Evolutionary conservation across 1,140 invertebrate genomes (phyloP).

Genomic region (Aphis craccivora): DNA sequence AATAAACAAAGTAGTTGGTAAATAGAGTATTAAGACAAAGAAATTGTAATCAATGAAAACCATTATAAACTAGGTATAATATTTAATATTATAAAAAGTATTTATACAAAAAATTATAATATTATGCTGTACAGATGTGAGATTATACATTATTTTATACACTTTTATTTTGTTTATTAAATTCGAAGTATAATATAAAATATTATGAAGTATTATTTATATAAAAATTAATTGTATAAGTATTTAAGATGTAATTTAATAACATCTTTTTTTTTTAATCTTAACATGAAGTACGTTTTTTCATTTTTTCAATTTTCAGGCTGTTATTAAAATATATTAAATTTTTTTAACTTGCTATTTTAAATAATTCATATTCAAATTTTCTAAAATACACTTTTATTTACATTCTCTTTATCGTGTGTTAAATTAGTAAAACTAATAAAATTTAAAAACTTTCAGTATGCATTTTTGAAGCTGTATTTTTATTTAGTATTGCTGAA

Average conservation of each 20-base stretch:
- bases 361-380: not conserved
- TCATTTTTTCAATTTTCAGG: not conserved
- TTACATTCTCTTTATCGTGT: not conserved
- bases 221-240: not conserved
- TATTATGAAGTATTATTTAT: not conserved
- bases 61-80: not conserved
- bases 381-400: not conserved
- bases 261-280: not conserved
- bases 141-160: too few species aligned
- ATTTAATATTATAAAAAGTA: not conserved
- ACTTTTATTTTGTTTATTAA: not conserved
- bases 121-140: too few species aligned
- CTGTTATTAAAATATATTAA: too few species aligned
- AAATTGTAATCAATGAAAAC: not conserved
- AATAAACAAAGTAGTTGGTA: not conserved
- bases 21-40: not conserved
- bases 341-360: not conserved
- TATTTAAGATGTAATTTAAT: not conserved
- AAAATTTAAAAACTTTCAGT: not conserved
- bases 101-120: not conserved
- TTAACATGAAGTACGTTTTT: not conserved
- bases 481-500: not conserved
- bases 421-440: not conserved
- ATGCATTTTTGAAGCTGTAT: not conserved
- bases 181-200: not conserved